Base-by-base conservation (phyloP, 2,797 vertebrate species). In the Carapus acus region DNA sequence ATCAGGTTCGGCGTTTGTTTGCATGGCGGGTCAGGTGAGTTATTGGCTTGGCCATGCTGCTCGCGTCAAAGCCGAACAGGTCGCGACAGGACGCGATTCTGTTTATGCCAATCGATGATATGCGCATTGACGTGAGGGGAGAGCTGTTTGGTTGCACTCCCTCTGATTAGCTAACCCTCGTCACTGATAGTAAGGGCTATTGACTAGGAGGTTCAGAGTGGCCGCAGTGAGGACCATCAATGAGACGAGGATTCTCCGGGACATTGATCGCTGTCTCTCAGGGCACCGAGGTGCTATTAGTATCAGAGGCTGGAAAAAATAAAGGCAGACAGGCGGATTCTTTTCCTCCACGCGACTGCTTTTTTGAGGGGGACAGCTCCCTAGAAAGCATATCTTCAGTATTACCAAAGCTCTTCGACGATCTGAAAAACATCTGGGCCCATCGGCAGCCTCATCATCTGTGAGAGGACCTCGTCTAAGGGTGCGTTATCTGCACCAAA, bases 61-160 rank as follows among this genome's bases (percentile, higher is more conserved):
- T 24, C 52, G 38, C 36, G 37, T 66, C 45, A 40, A 43, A 31
- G 22, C 41, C 43, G 43, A 52, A 63, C 37, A 43, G 22, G 57
- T 58, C 12, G 45, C 53, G 62, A 54, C 55, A 61, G 54, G 56
- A 55, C 49, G 66, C 34, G 61, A 58, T 51, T 55, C 11, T 47
- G 27, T 62, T 73, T 43, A 60, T 67, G 49, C 51, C 67, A 62
- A 74, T 82, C 75, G 76, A 67, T 82, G 49, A 77, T 75, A 67
- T 71, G 66, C 80, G 79, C 78, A 83, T 76, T 69, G 81, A 81
- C 44, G 49, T 34, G 54, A 53, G 58, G 65, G 61, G 73, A 59
- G 17, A 43, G 71, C 52, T 60, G 34, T 69, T 65, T 82, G 77
- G 66, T 47, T 81, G 83, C 83, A 86, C 83, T 85, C 74, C 78